Evolutionary conservation across 2,888 invertebrate species (phyloP).

Genomic region (Platerodrilus igneus): DNA sequence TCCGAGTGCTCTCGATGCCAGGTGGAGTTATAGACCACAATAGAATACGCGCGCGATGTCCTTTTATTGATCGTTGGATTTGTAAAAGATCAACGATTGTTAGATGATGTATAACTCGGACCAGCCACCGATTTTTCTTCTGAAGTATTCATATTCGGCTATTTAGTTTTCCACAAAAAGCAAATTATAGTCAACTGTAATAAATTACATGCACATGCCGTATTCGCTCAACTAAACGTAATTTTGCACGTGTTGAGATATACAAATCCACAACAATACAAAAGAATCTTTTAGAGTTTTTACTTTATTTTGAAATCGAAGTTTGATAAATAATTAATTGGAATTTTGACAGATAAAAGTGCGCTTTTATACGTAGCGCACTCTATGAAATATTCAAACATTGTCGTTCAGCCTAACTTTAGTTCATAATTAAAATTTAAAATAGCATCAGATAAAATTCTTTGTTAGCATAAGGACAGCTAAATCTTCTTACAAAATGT

Average conservation of each 20-base stretch:
- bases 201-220: constrained; percentile 35
- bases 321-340: too few species aligned
- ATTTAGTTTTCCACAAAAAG: constrained; percentile 45
- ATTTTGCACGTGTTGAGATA: constrained; percentile 38
- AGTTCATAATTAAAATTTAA: too few species aligned
- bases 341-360: too few species aligned
- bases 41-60: constrained; percentile 39
- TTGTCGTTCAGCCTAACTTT: too few species aligned
- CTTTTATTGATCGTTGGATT: constrained; percentile 41
- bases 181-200: constrained; percentile 36
- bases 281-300: too few species aligned
- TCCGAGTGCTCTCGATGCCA: constrained; percentile 37
- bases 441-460: too few species aligned
- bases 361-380: too few species aligned
- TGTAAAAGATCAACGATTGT: constrained; percentile 36
- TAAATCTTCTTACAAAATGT: too few species aligned
- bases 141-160: constrained; percentile 28
- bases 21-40: constrained; percentile 34
- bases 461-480: too few species aligned
- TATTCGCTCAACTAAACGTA: constrained; percentile 32
- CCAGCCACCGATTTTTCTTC: constrained; percentile 34
- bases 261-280: too few species aligned
- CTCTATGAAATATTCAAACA: too few species aligned
- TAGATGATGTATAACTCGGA: constrained; percentile 27
- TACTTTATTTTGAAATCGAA: too few species aligned